Evolutionary conservation across 2,888 invertebrate species (phyloP).

Genomic region (Andrena flavipes): DNA sequence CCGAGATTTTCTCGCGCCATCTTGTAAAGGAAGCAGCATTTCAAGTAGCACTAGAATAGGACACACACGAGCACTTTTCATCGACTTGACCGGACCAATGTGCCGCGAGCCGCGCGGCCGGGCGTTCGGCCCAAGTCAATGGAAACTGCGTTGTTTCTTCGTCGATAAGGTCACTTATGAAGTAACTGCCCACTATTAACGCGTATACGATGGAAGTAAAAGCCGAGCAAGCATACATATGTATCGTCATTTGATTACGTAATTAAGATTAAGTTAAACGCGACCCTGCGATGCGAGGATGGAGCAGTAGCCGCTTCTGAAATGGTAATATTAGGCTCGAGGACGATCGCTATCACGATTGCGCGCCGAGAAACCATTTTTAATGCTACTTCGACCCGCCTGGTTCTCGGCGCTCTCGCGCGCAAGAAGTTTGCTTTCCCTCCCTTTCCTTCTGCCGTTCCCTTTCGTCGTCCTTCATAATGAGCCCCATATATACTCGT

Average conservation of each 20-base stretch:
- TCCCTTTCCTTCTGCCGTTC: slow-evolving; percentile 16
- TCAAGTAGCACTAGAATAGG: slow-evolving; percentile 48
- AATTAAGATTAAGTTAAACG: slow-evolving; percentile 67
- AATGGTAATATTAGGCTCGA: slow-evolving; percentile 83
- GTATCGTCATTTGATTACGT: slow-evolving; percentile 65
- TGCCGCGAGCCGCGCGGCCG: slow-evolving; percentile 32
- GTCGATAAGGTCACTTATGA: slow-evolving; percentile 54
- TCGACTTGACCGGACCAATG: slow-evolving; percentile 80
- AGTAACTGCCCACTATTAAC: slow-evolving; percentile 67
- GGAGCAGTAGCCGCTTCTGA: slow-evolving; percentile 47
- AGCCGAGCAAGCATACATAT: slow-evolving; percentile 48
- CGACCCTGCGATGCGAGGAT: slow-evolving; percentile 53
- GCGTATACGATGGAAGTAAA: slow-evolving; percentile 76
- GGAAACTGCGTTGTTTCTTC: slow-evolving; percentile 79
- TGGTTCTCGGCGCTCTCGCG: slow-evolving; percentile 44
- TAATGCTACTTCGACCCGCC: slow-evolving; percentile 47
- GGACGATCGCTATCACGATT: slow-evolving; percentile 80
- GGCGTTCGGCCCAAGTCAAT: slow-evolving; percentile 80
- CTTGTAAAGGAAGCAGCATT: slow-evolving; percentile 65
- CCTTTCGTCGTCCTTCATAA: slow-evolving; percentile 62
- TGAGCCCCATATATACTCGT: slow-evolving; percentile 74
- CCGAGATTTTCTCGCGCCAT: slow-evolving; percentile 67
- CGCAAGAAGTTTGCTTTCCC: slow-evolving; percentile 49
- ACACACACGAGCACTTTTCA: slow-evolving; percentile 80
- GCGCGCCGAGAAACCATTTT: slow-evolving; percentile 49